These are phyloP conservation scores for Cricetomys ansorgei DNA, from an alignment of 2,113 vertebrate genomes.

Conservation along the genomic window DNA sequence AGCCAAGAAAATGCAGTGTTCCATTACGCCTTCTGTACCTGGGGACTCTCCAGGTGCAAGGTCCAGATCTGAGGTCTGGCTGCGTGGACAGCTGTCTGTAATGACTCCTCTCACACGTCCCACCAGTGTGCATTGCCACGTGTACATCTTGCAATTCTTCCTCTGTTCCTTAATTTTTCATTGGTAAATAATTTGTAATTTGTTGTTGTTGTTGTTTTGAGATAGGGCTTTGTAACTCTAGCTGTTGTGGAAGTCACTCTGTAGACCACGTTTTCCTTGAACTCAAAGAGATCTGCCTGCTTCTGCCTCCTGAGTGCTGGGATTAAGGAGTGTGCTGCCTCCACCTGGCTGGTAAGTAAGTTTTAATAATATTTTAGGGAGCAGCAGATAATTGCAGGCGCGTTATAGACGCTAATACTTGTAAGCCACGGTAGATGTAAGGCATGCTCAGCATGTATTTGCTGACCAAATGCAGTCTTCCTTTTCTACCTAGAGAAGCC, in stretches of 20 bases:
- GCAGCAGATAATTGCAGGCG: neutral
- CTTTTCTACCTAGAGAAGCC: no score
- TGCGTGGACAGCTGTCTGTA: no score
- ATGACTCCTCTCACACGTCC: fast-evolving
- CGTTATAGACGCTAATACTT: neutral
- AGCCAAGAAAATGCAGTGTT: neutral
- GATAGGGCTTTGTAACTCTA: no score
- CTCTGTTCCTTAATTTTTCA: neutral
- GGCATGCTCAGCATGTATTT: neutral
- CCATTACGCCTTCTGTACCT: neutral
- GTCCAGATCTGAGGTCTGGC: neutral
- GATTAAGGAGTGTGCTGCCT: no score
- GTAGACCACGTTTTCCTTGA: no score
- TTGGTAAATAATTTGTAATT: no score
- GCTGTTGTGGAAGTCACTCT: no score
- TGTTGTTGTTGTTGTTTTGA: no score
- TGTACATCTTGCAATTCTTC: neutral
- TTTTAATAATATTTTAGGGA: neutral
- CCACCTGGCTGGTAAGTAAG: neutral
- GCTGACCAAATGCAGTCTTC: neutral
- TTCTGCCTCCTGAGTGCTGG: no score
- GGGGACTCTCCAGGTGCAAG: neutral
- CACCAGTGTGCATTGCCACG: no score
- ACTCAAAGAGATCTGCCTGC: no score
- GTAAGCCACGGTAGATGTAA: neutral